Base-by-base conservation (phyloP, 2,797 vertebrate genomes). In the Scleropages formosus region DNA sequence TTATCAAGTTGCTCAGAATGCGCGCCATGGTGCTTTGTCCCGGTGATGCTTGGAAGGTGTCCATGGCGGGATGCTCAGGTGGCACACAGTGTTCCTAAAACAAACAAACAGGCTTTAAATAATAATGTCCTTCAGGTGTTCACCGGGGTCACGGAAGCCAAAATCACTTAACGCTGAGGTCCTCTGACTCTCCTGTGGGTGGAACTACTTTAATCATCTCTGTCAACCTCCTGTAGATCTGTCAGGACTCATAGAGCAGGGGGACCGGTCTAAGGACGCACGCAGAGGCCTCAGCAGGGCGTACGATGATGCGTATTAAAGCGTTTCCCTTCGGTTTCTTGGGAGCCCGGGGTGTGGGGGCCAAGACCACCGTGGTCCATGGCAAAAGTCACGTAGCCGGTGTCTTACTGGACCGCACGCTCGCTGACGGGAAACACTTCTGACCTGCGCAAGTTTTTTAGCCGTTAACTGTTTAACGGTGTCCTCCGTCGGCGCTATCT, bases 191-290 rank as follows among this genome's bases (percentile, higher is more conserved):
- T 59, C 51, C 26, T n/a, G 26, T 58, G 4, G 18, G 51, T 58
- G 26, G 24, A n/a, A 58, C 51, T 77, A 72, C 78, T 86, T 82
- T 93, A 89, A 93, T 92, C 65, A 73, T 83, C 89, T 91, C 86
- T 92, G 92, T 91, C 90, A 89, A 85, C 88, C 87, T 90, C 91
- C 90, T 65, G 83, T 85, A 72, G 82, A n/a, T 83, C 81, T 92
- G 91, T 91, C 91, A 89, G 84, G 84, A 89, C 87, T 88, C 87
- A 89, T 92, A 87, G 87, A 77, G 77, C 78, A 80, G 24, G 85
- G 81, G 81, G 79, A 1, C 80, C 18, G 80, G 83, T 81, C 72
- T 39, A 84, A 80, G 56, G 58, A 83, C 85, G 75, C 86, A 0
- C 53, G 12, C 47, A 64, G 67, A 44, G 39, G 20, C 77, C 66